Base-by-base conservation (phyloP, 1,140 invertebrate species). In the Ridgeia piscesae region DNA sequence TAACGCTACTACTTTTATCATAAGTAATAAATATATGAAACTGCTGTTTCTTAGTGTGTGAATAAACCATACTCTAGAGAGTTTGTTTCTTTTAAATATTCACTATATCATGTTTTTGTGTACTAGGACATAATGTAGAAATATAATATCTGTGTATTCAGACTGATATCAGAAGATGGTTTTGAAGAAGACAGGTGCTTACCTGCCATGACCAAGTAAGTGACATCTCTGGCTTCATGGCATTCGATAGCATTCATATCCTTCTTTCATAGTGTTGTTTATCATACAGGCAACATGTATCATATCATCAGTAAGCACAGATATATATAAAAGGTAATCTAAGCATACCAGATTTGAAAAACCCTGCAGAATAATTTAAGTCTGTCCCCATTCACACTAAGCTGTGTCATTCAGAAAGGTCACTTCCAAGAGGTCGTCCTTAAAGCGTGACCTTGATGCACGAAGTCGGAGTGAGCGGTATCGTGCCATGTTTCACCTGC, bases 361-460 rank as follows among this genome's bases (percentile, higher is more conserved):
- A 42, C 11, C 42, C 11, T 42, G 11, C 42, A 42, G 42, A 42
- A 42, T 42, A 42, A 42, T 42, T 42, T 4, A 42, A 4, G 42
- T 42, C 11, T 88, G 17, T 88, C 77, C n/a, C 77, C n/a, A n/a
- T n/a, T n/a, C n/a, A n/a, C n/a, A n/a, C 4, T 11, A 11, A 42
- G 42, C 42, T 42, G 42, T 42, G 42, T 42, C 42, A 6, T 90
- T 17, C 2, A 35, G 89, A 33, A 90, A 90, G 58, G 58, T 77
- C 11, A 77, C 14, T 0, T 27, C 58, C 92, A 95, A 95, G 91
- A 95, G 95, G 91, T 95, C 98, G 0, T 98, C 98, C 94, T 96
- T 99, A 34, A 98, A 99, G 96, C 96, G 99, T 93, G 99, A 99
- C 96, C 96, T 99, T 92, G 99, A 99, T 96, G 99, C 98, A 0